Evolutionary conservation across 2,797 vertebrate species (phyloP).

Genomic region (Cuniculus paca): DNA sequence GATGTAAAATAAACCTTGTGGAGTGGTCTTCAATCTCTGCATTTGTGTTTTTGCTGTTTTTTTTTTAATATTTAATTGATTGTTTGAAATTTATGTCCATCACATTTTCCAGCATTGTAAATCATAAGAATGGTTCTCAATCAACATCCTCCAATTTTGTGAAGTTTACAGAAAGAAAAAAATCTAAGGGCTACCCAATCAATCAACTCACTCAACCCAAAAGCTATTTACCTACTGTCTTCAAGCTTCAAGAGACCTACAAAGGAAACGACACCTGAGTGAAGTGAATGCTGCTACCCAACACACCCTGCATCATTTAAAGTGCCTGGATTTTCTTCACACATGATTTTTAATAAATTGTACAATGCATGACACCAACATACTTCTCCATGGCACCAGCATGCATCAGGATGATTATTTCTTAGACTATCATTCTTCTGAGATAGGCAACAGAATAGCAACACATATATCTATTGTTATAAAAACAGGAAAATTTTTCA

Average conservation of each 20-base stretch:
- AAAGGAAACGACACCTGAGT: slow-evolving; percentile 24
- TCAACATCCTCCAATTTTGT: neutral
- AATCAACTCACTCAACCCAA: neutral
- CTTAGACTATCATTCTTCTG: neutral
- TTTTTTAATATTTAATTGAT: neutral
- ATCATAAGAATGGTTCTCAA: neutral
- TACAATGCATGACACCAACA: neutral
- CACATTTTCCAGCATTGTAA: neutral
- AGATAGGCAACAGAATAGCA: neutral
- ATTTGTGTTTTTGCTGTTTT: neutral
- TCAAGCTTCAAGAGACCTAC: neutral
- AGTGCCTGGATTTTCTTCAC: neutral
- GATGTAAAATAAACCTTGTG: neutral
- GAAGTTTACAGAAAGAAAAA: neutral
- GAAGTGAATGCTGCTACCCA: neutral
- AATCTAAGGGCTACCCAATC: neutral
- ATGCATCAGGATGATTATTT: neutral
- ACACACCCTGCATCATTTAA: neutral
- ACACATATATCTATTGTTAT: neutral
- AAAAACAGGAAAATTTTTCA: neutral
- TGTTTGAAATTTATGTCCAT: neutral
- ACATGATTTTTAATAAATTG: neutral
- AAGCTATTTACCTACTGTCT: neutral
- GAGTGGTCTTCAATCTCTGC: neutral
- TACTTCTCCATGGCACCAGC: neutral